Percentiles rank a stretch among this genome's conserved stretches.
Conservation (phyloP, 2,797 vertebrate genomes). For the Heterohyrax brucei region DNA sequence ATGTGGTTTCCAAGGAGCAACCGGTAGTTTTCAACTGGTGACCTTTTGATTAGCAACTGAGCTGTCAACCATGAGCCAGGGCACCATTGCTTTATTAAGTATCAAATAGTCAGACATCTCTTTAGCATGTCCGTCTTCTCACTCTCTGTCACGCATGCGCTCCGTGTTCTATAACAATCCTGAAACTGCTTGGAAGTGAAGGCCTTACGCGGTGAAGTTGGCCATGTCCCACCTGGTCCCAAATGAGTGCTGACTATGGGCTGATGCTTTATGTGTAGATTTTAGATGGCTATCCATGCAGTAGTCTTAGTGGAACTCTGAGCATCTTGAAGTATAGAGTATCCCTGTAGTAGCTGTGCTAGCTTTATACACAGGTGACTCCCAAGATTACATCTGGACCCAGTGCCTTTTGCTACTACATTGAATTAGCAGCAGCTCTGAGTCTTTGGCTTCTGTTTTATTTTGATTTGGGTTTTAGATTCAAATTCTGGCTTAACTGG, state of each 20-base stretch:
- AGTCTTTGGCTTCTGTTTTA: background rate
- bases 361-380: background rate
- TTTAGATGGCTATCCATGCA: background rate
- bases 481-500: background rate
- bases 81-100: background rate
- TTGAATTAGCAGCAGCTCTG: background rate
- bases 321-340: accelerated
- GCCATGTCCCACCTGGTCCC: background rate
- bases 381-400: accelerated
- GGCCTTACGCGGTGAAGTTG: accelerated
- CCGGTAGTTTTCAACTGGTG: no score
- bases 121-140: background rate
- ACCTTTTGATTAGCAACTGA: no score
- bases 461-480: constrained; percentile 17
- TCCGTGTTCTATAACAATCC: background rate
- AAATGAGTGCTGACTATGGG: background rate
- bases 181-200: background rate
- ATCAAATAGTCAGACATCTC: background rate
- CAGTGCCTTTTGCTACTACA: background rate
- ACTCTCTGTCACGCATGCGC: background rate
- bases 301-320: background rate
- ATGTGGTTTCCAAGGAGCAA: no score
- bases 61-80: no score
- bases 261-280: background rate
- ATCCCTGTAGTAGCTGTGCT: background rate